Base-by-base conservation (phyloP, 2,888 invertebrate species). In the Copidosoma aretas region DNA sequence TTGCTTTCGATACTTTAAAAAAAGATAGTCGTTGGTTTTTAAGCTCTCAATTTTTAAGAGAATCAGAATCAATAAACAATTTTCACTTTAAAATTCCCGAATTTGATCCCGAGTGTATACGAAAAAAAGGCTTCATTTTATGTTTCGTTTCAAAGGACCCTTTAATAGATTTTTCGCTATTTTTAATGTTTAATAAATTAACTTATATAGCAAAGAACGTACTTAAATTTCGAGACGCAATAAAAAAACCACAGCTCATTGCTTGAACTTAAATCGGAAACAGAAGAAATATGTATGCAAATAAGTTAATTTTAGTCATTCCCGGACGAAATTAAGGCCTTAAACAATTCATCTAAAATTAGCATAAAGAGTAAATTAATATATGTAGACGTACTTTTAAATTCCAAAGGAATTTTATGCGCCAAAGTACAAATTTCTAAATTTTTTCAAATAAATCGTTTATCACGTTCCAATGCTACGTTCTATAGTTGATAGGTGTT, bases 11-110 rank as follows among this genome's bases (percentile, higher is more conserved):
- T 14, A n/a, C 53, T 24, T 25, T 65, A 21, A 24, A 41, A 5
- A 17, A 15, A 15, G 19, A 53, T 10, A 60, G 60, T 60, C 22
- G 54, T 14, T 65, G 65, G 58, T 49, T 64, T 17, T 43, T 21
- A 8, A 58, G 64, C 64, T 51, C 56, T 4, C 10, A 19, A 10
- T 56, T 56, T 32, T 12, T 58, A n/a, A 10, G 41, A 17, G 21
- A 58, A 12, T 15, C 8, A 10, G 41, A 39, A 41, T 17, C 58
- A 21, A 8, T 14, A 1, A 2, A 21, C 5, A 15, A 24, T 22
- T 17, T 19, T 15, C 14, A 12, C 12, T 21, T 22, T 14, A 17
- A 22, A 24, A 10, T 22, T 17, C 8, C 15, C 5, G 22, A 22
- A 10, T 19, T 14, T 54, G 22, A 49, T 49, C 15, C 17, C 19